Evolutionary conservation across 2,113 vertebrate genomes (phyloP).

Genomic region (Hyaena hyaena): DNA sequence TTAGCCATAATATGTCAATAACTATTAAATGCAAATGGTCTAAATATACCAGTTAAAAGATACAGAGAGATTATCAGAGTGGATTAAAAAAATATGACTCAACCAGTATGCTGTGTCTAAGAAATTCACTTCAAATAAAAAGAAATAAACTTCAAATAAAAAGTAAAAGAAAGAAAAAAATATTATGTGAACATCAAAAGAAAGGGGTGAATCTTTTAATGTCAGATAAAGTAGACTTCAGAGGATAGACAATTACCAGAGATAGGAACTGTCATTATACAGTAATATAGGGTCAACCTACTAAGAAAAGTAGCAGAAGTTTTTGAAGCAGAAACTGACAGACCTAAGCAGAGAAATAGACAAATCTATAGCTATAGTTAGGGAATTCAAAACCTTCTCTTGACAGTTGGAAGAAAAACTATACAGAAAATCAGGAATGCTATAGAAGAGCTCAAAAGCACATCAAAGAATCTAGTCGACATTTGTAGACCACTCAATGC

Average conservation of each 20-base stretch:
- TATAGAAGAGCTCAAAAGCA: background rate
- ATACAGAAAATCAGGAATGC: background rate
- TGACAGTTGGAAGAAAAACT: background rate
- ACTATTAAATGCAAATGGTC: background rate
- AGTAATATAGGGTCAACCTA: background rate
- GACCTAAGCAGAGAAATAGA: background rate
- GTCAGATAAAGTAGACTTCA: background rate
- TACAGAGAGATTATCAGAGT: background rate
- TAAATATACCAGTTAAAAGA: background rate
- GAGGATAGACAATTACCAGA: background rate
- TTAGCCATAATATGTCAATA: background rate
- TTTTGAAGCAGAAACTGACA: background rate
- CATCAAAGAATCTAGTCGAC: background rate
- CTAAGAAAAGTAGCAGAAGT: background rate
- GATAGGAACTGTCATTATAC: background rate
- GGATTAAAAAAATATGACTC: background rate
- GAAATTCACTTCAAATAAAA: conserved; percentile 21
- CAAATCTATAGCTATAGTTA: background rate
- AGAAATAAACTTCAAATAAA: background rate
- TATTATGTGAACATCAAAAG: background rate
- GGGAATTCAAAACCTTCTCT: background rate
- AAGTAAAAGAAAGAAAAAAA: conserved; percentile 9
- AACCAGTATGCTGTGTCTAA: background rate
- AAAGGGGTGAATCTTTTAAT: background rate
- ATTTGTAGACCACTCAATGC: background rate